A percentile compares a stretch with the other conserved stretches of the same genome.
Evolutionary conservation across 2,888 invertebrate species (phyloP).

Genomic region (Peribatodes rhomboidaria): DNA sequence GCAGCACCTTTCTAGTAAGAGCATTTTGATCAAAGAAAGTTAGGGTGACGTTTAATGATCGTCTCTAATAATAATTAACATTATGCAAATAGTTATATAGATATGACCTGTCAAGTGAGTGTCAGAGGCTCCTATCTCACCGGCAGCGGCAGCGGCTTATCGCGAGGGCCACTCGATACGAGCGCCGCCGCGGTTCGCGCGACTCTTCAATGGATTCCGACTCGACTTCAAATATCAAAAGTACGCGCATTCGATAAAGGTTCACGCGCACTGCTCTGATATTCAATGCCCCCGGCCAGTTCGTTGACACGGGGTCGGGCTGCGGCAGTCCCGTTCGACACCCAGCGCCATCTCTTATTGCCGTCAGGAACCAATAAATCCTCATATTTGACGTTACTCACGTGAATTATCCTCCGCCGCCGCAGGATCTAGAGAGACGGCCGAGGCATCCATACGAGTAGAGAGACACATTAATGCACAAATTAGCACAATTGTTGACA

Average conservation of each 20-base stretch:
- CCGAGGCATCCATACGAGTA: conserved; percentile 57
- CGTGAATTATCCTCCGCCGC: conserved; percentile 64
- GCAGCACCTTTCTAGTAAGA: neutral
- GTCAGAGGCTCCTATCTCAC: conserved; percentile 16
- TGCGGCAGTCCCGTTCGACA: conserved; percentile 56
- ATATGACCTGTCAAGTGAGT: conserved; percentile 8
- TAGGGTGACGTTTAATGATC: neutral
- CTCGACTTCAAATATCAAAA: conserved; percentile 54
- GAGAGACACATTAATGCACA: conserved; percentile 62
- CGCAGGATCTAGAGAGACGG: conserved; percentile 59
- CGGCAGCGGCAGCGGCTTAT: conserved; percentile 26
- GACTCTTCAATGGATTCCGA: conserved; percentile 34
- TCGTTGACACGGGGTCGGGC: conserved; percentile 71
- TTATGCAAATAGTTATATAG: conserved; percentile 9
- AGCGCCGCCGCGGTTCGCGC: conserved; percentile 13
- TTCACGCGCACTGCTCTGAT: conserved; percentile 49
- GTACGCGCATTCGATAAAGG: conserved; percentile 60
- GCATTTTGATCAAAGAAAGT: neutral
- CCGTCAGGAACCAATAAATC: conserved; percentile 55
- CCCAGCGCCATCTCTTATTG: conserved; percentile 78
- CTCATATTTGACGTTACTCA: conserved; percentile 66
- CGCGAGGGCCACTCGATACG: conserved; percentile 37
- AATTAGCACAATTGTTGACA: conserved; percentile 69
- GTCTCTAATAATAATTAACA: neutral
- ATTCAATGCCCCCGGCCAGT: conserved; percentile 55